Base-by-base conservation (phyloP, 1,140 invertebrate genomes). In the Bombus breviceps region DNA sequence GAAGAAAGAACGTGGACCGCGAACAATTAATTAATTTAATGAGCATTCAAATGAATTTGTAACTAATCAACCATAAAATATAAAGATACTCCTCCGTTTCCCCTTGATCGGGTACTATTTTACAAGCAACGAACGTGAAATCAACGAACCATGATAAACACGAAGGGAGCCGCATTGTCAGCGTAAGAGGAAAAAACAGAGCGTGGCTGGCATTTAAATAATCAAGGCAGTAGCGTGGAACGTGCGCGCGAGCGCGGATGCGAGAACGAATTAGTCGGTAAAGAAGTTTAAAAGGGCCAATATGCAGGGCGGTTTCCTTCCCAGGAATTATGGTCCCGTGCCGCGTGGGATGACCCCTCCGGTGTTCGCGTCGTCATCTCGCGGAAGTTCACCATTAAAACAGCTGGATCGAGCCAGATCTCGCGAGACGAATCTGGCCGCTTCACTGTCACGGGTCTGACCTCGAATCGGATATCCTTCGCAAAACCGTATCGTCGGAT, bases 331-430 rank as follows among this genome's bases (percentile, higher is more conserved):
- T 83, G 71, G 32, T 74, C 71, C 86, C 53, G 77, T 39, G 53
- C 39, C 77, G 90, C 84, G 90, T 90, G 86, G 84, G 89, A 71
- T 71, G 90, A 91, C 89, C 89, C 83, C 86, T 81, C 83, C 77
- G 43, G 66, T 83, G 77, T 66, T 47, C 79, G 59, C 68, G 57
- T 74, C 71, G 81, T 62, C 59, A 28, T 90, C 89, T 78, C 87
- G 83, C 88, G 91, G 91, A 92, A 92, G 91, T 92, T 74, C 86
- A 80, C 89, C 85, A 90, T 91, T 90, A 91, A 86, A 88, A 88
- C 81, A 81, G 78, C 82, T 81, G 82, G 85, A 91, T 90, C 82
- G 81, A 83, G 79, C 72, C 78, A 82, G 74, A 77, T 85, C 69
- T 85, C 79, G 79, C 86, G 72, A 86, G 83, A 88, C 83, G 79